Percentiles rank a stretch among this genome's conserved stretches.
These are phyloP conservation scores for Lepus timidus DNA, from an alignment of 2,113 vertebrate species.

Conservation along the genomic window DNA sequence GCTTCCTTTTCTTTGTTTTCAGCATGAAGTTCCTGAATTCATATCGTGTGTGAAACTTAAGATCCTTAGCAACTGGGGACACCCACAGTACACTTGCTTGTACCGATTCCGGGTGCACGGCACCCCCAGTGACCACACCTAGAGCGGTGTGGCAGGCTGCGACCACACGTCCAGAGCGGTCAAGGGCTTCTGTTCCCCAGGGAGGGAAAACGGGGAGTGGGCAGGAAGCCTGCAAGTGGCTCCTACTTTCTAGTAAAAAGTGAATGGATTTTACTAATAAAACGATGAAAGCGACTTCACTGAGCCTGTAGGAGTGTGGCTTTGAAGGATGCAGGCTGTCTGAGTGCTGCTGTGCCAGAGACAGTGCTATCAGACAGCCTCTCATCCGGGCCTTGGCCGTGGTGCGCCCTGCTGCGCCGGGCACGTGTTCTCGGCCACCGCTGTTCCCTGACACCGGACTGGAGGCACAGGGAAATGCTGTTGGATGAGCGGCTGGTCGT, in stretches of 20 bases:
- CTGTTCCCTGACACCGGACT: neutral
- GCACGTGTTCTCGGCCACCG: rapidly evolving
- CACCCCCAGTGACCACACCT: slow-evolving; percentile 32
- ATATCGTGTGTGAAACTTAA: slow-evolving; percentile 86
- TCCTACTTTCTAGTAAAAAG: neutral
- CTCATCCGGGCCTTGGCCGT: no score
- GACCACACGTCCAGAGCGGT: neutral
- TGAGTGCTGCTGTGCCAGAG: neutral
- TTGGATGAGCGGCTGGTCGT: neutral
- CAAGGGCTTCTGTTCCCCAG: no score
- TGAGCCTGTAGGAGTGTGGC: neutral
- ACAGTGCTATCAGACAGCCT: neutral
- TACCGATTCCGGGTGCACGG: slow-evolving; percentile 94
- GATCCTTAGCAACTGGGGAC: slow-evolving; percentile 93
- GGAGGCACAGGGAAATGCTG: neutral
- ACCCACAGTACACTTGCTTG: slow-evolving; percentile 91
- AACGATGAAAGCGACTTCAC: neutral
- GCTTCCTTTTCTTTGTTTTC: slow-evolving; percentile 53
- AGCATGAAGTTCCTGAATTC: slow-evolving; percentile 72
- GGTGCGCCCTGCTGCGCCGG: no score
- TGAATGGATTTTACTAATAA: slow-evolving; percentile 70
- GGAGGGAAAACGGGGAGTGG: neutral
- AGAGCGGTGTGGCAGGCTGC: neutral
- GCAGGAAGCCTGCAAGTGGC: slow-evolving; percentile 28
- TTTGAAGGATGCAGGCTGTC: neutral